Percentiles rank a stretch among this genome's conserved stretches.
phyloP scores from a whole-genome alignment of 2,797 vertebrate genomes.

The Crenuchus spilurus region DNA sequence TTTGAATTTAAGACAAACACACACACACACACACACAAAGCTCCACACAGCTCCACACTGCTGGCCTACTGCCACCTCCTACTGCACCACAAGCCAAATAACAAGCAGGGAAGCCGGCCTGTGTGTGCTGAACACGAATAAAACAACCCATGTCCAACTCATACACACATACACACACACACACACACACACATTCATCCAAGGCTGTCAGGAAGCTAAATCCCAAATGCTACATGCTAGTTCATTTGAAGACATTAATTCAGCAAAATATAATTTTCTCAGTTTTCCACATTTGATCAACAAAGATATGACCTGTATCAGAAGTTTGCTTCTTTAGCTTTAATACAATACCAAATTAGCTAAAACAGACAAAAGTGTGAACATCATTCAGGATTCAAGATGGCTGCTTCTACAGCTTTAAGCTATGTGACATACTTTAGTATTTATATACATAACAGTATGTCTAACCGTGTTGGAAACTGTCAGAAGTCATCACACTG shows the following conservation, averaged over 20 bases:
- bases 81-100: conserved; percentile 29
- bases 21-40: conserved; percentile 32
- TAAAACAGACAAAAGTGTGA: no score
- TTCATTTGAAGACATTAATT: neutral
- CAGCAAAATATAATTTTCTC: no score
- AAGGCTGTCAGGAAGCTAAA: neutral
- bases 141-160: conserved; percentile 20
- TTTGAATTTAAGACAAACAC: conserved; percentile 50
- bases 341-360: no score
- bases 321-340: no score
- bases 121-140: conserved; percentile 25
- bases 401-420: no score
- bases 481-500: no score
- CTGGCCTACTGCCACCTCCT: conserved; percentile 21
- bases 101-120: conserved; percentile 25
- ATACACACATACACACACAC: conserved; percentile 17
- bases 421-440: no score
- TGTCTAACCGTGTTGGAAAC: no score
- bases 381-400: no score
- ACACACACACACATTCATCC: conserved; percentile 41
- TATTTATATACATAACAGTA: no score
- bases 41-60: conserved; percentile 6
- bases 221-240: neutral
- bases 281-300: no score
- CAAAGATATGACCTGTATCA: no score